Evolutionary conservation across 2,113 vertebrate genomes (phyloP), one percentile per base, ranked within the genome.

Genomic region (Albula glossodonta): DNA sequence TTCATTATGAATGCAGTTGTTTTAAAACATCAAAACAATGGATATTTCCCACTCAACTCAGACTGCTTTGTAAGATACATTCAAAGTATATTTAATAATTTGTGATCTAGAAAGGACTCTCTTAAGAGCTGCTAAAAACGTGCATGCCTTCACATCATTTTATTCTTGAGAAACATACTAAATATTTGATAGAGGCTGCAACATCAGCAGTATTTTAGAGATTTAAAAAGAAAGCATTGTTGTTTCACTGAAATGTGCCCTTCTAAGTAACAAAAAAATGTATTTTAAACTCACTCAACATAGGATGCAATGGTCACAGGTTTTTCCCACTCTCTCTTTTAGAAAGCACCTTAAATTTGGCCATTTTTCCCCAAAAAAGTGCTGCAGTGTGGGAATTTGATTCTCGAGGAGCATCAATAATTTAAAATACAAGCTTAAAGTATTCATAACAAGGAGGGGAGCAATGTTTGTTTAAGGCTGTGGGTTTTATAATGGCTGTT

Each of bases 381-480:
- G 81, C 49, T 78, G 82, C 87, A 85, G 78, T 88, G 89, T 83
- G 48, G 78, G 77, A 78, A 52, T 48, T 51, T 50, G 70, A 17
- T 84, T 87, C 81, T 85, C 51, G 77, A 78, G 83, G 83, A 70
- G 78, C 83, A 80, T 92, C 50, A 87, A 92, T 91, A 90, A 92
- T 92, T 88, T 1, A 89, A 79, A 87, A 86, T 87, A 84, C 15
- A 77, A 82, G 63, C 80, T 82, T 89, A 86, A 89, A 90, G 83
- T 78, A 89, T 91, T 89, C 89, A 90, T 88, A 86, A 89, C 85
- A 86, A 87, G 86, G 87, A 83, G 80, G 82, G 51, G 85, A 22
- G 60, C 74, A 81, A 89, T 90, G 83, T 92, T 92, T 91, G 84
- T 89, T 90, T 90, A 87, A 86, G 83, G 60, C 86, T 81, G 78